Percentiles rank a stretch among this genome's conserved stretches.
Evolutionary conservation across 2,113 vertebrate species (phyloP).

Genomic region (Phylloscopus whistleri): DNA sequence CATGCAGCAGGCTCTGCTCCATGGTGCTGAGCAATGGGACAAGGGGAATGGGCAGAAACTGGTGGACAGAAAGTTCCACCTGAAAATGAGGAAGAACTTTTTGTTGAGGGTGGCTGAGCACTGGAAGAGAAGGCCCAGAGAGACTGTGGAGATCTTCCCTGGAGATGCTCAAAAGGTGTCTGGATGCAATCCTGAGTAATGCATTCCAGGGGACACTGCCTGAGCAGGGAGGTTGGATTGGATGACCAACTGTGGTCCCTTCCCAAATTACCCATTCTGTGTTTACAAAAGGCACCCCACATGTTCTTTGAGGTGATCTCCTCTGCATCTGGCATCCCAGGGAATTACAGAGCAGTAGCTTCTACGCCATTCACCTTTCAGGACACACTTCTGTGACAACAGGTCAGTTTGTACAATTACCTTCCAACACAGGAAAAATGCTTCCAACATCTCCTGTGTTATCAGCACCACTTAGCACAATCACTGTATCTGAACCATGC

Average conservation of each 20-base stretch:
- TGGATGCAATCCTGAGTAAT: not conserved
- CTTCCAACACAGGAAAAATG: not conserved
- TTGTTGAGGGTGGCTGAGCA: not conserved
- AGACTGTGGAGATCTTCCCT: not conserved
- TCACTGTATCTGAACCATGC: not conserved
- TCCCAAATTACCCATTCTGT: not conserved
- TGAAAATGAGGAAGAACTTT: not conserved
- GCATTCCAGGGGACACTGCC: accelerated
- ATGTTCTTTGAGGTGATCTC: not conserved
- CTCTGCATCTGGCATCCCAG: not conserved
- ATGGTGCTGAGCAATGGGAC: not conserved
- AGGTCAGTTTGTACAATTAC: not conserved
- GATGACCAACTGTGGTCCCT: not conserved
- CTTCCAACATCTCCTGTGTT: not conserved
- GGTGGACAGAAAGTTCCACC: not conserved
- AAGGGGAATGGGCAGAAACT: not conserved
- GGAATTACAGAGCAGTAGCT: not conserved
- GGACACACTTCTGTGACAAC: accelerated
- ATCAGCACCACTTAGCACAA: not conserved
- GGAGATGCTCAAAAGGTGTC: not conserved
- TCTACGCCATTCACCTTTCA: not conserved
- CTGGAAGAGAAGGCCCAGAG: not conserved
- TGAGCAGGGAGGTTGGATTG: not conserved
- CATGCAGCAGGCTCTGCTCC: not conserved
- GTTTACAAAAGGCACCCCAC: not conserved